Conservation (phyloP, 2,113 vertebrate species). For the Hemiscyllium ocellatum region DNA sequence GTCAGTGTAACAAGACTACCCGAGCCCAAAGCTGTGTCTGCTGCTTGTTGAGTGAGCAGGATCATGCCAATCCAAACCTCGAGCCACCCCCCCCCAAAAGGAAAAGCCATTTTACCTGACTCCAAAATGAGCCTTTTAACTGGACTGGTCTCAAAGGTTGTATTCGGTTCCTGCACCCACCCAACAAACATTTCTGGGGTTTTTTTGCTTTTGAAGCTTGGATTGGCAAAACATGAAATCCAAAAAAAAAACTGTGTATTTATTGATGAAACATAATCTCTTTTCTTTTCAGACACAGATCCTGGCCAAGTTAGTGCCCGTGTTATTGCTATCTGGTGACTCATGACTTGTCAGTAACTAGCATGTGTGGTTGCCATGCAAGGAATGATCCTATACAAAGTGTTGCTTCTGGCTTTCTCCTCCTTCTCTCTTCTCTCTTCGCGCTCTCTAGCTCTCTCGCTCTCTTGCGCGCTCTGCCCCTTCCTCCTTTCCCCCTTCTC, state of each 20-base stretch:
- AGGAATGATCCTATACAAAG: neutral
- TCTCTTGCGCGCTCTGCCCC: neutral
- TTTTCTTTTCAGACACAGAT: slow-evolving; percentile 61
- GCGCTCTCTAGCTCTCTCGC: neutral
- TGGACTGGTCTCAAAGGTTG: neutral
- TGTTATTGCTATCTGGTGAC: slow-evolving; percentile 52
- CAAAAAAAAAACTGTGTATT: neutral
- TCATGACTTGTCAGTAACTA: slow-evolving; percentile 55
- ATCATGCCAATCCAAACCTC: neutral
- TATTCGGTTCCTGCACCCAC: too few species aligned
- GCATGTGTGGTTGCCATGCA: slow-evolving; percentile 53
- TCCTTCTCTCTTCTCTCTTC: neutral
- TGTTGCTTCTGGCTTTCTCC: neutral
- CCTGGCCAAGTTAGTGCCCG: slow-evolving; percentile 67
- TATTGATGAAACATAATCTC: slow-evolving; percentile 23
- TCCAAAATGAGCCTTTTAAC: neutral
- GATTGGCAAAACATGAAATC: neutral
- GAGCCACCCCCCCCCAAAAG: neutral
- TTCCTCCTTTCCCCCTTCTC: too few species aligned
- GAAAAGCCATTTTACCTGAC: neutral
- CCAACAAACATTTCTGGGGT: neutral
- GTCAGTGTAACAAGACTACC: neutral
- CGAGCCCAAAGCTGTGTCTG: neutral
- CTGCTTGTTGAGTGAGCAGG: neutral
- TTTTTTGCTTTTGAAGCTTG: neutral